Base-by-base conservation (phyloP, 2,113 vertebrate species). In the Erythrocercus mccallii region DNA sequence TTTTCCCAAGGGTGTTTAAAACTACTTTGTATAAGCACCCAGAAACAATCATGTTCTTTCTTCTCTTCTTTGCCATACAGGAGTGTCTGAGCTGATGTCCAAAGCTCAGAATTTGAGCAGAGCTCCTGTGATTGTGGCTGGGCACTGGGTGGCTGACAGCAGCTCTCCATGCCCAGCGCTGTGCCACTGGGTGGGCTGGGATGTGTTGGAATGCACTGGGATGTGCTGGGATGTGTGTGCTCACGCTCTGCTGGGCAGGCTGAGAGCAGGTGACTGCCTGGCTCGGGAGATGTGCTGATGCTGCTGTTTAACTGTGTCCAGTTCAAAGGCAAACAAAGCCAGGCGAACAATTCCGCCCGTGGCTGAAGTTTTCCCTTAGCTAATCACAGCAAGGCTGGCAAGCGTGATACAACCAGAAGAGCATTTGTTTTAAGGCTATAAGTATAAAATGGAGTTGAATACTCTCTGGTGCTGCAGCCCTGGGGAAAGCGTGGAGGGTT, bases 291-390 rank as follows among this genome's bases (percentile, higher is more conserved):
- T 72, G 31, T 92, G 95, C 95, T 95, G 94, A 94, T 28, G 13
- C 68, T 86, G 79, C 86, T 0, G 0, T 90, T 82, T 28, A 4
- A 42, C 8, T 40, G 42, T 65, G 62, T 50, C 82, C 44, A 5
- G 70, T 47, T 68, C 23, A 70, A 66, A 90, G 79, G 62, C 69
- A 10, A 48, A 94, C 94, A 95, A 97, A 96, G 88, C 17, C 86
- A 11, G 56, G 38, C 33, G 10, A 58, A 92, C 64, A 68, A 48
- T 88, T 68, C 51, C 0, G 22, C 53, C 54, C 9, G 10, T 42
- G 77, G 68, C 50, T 81, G 60, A 85, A 58, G 71, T 91, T 92
- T 94, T 94, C 72, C 83, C 91, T 86, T 80, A 93, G 79, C 58
- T 95, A 76, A 88, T 96, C 79, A 72, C 25, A 69, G 66, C 27